phyloP scores from a whole-genome alignment of 2,888 invertebrate species.

The Habroteleia sp. region DNA sequence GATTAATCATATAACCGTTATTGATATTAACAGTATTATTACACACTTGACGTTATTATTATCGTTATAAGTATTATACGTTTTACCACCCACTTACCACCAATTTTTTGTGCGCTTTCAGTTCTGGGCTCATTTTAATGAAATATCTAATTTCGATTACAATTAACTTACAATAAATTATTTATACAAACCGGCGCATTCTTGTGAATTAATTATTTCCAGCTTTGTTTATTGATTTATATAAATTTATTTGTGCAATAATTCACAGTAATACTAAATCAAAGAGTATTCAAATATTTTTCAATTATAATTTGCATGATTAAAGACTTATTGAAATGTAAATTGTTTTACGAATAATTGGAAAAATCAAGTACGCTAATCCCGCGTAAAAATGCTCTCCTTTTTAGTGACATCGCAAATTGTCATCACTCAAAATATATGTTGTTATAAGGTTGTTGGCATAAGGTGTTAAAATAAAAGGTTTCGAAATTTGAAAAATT shows the following conservation, averaged over 20 bases:
- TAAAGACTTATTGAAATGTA: too few species aligned
- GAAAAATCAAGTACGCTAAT: too few species aligned
- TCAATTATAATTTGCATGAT: too few species aligned
- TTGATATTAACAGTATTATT: slow-evolving; percentile 64
- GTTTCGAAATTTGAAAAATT: too few species aligned
- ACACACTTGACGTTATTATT: slow-evolving; percentile 26
- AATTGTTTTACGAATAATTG: too few species aligned
- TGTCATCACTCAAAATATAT: too few species aligned
- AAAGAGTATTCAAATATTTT: too few species aligned
- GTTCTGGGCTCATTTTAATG: slow-evolving; percentile 43
- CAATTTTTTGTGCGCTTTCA: slow-evolving; percentile 50
- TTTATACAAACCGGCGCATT: slow-evolving; percentile 19
- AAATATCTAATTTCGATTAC: slow-evolving; percentile 29
- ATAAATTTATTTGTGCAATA: slow-evolving; percentile 3
- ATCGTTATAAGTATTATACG: slow-evolving; percentile 64
- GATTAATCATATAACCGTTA: slow-evolving; percentile 61
- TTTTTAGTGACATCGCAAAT: too few species aligned
- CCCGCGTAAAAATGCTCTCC: too few species aligned
- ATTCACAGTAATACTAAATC: too few species aligned
- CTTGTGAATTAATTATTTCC: slow-evolving; percentile 6
- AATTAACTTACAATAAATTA: slow-evolving; percentile 34
- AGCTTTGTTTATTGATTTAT: slow-evolving; percentile 8
- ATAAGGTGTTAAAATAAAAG: too few species aligned
- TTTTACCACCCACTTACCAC: slow-evolving; percentile 18
- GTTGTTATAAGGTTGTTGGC: too few species aligned